Evolutionary conservation across 2,113 vertebrate genomes (phyloP), one percentile per base, ranked within the genome.

Genomic region (Apodemus sylvaticus): DNA sequence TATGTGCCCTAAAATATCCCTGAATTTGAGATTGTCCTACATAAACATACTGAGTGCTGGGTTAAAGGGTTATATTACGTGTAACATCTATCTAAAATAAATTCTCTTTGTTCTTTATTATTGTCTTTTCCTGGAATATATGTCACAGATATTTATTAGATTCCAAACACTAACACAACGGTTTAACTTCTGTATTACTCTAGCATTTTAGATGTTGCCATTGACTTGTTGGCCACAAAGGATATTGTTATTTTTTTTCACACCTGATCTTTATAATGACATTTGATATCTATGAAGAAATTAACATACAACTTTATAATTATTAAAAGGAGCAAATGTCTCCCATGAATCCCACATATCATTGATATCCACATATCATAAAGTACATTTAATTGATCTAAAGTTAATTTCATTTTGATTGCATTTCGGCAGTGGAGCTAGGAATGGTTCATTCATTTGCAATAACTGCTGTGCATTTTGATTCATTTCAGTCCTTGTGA

Each of bases 321-420:
- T 91, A 22, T 90, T 82, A 77, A 22, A 82, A 81, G 79, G 39
- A 76, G 8, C 14, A 39, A 85, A 66, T 55, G 0, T 55, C 19
- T 39, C 12, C 0, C 13, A 1, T 70, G 39, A 78, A 51, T 91
- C 62, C 60, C 64, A 11, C 9, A 8, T 68, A 68, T 90, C 7
- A 64, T 3, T 66, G 24, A n/a, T n/a, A n/a, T n/a, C n/a, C n/a
- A n/a, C n/a, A n/a, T n/a, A n/a, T n/a, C n/a, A n/a, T n/a, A n/a
- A 90, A 74, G 1, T 20, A 87, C 64, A 74, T 96, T 91, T 96
- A 97, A 95, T 96, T 94, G 64, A 95, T 96, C 86, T 86, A 36
- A 95, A 90, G 24, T 94, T 92, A 58, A 89, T 92, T 96, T 96
- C 45, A 36, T 86, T 94, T 55, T 66, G 89, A 87, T 95, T 95